These are phyloP conservation scores for Acrocephalus arundinaceus DNA, from an alignment of 2,113 vertebrate species.

Conservation along the genomic window DNA sequence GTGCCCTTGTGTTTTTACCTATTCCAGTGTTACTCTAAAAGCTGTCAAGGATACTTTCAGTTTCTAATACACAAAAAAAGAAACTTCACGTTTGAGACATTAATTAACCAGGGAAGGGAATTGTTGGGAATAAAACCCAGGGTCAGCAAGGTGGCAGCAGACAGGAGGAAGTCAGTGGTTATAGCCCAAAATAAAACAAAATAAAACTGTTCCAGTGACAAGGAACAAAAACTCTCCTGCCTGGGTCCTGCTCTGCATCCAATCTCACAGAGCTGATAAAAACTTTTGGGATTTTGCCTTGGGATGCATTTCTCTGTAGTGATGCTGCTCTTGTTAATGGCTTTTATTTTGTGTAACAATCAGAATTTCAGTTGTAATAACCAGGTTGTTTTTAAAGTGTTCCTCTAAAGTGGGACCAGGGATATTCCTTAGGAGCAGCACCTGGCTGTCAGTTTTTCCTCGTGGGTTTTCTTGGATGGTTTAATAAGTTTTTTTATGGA, in stretches of 20 bases:
- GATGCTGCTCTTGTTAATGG: neutral
- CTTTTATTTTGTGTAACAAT: neutral
- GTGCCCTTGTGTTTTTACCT: neutral
- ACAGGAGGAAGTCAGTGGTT: neutral
- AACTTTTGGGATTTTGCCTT: neutral
- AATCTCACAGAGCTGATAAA: neutral
- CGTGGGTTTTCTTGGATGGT: neutral
- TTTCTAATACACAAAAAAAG: neutral
- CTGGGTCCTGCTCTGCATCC: neutral
- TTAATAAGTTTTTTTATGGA: neutral
- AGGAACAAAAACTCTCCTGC: neutral
- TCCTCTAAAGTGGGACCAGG: rapidly evolving
- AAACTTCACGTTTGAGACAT: neutral
- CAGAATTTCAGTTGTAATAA: neutral
- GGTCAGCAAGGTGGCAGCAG: neutral
- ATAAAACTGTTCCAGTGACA: neutral
- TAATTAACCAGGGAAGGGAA: neutral
- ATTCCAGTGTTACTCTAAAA: neutral
- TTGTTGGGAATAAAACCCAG: neutral
- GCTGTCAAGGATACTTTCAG: neutral
- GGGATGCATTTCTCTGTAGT: neutral
- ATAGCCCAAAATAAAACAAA: neutral
- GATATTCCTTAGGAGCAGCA: neutral
- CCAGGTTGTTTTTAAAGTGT: no score
- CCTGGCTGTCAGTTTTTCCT: neutral